Base-by-base conservation (phyloP, 1,140 invertebrate genomes). In the Lethrus apterus region DNA sequence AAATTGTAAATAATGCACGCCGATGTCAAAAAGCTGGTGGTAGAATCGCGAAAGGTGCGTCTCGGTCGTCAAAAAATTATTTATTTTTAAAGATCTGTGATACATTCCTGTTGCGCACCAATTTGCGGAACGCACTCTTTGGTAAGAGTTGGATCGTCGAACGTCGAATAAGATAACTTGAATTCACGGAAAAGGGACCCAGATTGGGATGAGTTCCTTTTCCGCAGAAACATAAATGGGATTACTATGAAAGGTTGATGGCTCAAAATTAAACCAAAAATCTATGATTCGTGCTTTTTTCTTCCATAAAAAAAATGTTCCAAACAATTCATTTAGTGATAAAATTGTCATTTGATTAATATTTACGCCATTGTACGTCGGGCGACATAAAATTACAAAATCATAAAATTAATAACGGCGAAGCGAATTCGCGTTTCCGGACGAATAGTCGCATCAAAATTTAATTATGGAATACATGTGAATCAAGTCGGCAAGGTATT, bases 391-490 rank as follows among this genome's bases (percentile, higher is more conserved):
- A n/a, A n/a, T n/a, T n/a, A n/a, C n/a, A n/a, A n/a, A n/a, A n/a
- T n/a, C n/a, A n/a, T n/a, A n/a, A n/a, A n/a, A n/a, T n/a, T n/a
- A n/a, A n/a, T n/a, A 19, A 38, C 18, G 18, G 20, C 20, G 35
- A 38, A n/a, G n/a, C n/a, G n/a, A n/a, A n/a, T 15, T 38, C 35
- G 35, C 35, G 53, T 60, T 62, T 58, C 53, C 60, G 48, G 52
- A 41, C 54, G 55, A 60, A 64, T 58, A 63, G 59, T 61, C 59
- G 53, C 55, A 64, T 64, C 62, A 64, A 52, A 64, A 64, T 64
- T 64, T 64, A 64, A 64, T 64, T 64, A 61, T 56, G 58, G 60
- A 64, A 62, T 62, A 64, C 61, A 63, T 61, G 59, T 62, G 59
- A 64, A 61, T 64, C 60, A 53, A 62, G 50, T 57, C 52, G 51